Percentiles rank a stretch among this genome's conserved stretches.
phyloP scores from a whole-genome alignment of 2,113 vertebrate genomes.

The Sigmodon hispidus region DNA sequence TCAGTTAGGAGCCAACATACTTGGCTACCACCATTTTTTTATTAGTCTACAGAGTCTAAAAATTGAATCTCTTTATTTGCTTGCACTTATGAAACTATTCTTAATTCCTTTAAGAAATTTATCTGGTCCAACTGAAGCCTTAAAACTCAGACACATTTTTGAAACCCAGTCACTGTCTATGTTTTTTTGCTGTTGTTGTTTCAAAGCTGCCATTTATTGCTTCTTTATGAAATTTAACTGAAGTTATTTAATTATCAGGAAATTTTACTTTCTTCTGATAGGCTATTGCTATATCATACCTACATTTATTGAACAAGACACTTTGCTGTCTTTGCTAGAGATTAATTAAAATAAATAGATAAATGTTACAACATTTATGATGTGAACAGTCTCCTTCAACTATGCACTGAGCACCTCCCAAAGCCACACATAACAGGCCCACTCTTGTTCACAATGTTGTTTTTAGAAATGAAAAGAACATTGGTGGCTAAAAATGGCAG shows the following conservation, averaged over 20 bases:
- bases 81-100: not conserved
- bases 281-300: not conserved
- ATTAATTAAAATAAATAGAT: constrained; percentile 5
- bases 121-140: not conserved
- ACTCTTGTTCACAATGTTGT: not conserved
- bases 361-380: not conserved
- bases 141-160: constrained; percentile 14
- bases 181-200: no score
- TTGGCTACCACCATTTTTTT: not conserved
- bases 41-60: not conserved
- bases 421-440: not conserved
- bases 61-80: not conserved
- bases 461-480: not conserved
- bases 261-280: not conserved
- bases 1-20: not conserved
- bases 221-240: not conserved
- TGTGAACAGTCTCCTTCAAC: not conserved
- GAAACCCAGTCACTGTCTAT: not conserved
- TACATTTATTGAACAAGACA: not conserved
- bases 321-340: not conserved
- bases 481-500: not conserved
- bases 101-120: not conserved
- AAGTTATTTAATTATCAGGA: not conserved
- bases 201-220: not conserved
- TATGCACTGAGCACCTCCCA: not conserved